Conservation (phyloP, 1,140 invertebrate species). For the Drosophila nigromelanica region DNA sequence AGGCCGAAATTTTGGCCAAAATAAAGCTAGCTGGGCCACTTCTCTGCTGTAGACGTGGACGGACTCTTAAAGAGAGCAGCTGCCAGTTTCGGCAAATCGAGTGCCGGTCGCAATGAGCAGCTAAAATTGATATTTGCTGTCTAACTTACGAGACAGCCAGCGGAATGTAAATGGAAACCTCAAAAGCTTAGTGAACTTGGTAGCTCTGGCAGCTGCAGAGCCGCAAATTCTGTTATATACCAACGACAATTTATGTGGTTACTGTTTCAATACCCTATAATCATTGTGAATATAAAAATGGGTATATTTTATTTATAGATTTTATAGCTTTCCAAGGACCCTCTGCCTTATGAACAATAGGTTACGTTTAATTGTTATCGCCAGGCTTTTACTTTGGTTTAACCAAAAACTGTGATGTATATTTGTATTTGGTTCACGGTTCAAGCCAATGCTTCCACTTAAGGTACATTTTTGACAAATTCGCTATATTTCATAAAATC, state of each 20-base stretch:
- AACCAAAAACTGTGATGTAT: no score
- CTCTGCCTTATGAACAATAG: no score
- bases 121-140: constrained; percentile 58
- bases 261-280: constrained; percentile 5
- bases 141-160: constrained; percentile 31
- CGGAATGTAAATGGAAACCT: constrained; percentile 40
- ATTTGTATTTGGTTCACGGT: no score
- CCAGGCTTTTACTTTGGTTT: no score
- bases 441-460: no score
- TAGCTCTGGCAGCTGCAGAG: neutral
- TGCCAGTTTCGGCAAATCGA: constrained; percentile 40
- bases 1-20: neutral
- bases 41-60: neutral
- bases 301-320: no score
- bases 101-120: constrained; percentile 54
- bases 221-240: constrained; percentile 14
- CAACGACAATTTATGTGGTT: constrained; percentile 63
- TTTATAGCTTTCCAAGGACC: no score
- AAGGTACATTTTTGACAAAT: no score
- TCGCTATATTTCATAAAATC: no score
- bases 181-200: constrained; percentile 29
- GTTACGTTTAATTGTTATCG: no score
- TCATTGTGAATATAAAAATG: no score
- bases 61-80: neutral
- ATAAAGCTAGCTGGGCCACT: constrained; percentile 6